phyloP scores from a whole-genome alignment of 2,113 vertebrate genomes.

The Tonatia bakeri region DNA sequence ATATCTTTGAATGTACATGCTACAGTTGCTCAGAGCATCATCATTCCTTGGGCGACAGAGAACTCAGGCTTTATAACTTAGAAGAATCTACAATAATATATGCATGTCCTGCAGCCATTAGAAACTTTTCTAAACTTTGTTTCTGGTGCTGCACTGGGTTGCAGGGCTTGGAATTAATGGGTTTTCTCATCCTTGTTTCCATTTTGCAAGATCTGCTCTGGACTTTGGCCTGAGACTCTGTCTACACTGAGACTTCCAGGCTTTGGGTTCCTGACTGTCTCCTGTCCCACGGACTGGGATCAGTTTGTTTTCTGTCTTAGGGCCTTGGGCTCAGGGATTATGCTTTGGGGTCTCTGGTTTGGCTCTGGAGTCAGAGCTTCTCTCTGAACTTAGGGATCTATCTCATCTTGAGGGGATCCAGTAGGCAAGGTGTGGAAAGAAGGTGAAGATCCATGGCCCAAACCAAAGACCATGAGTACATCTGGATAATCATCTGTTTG shows the following conservation, averaged over 20 bases:
- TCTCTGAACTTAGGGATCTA: not conserved
- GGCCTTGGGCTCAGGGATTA: not conserved
- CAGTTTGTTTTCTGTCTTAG: not conserved
- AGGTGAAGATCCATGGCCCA: not conserved
- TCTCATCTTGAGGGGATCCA: not conserved
- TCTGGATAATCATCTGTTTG: not conserved
- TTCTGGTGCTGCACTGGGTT: not conserved
- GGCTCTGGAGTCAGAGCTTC: not conserved
- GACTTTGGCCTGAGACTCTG: not conserved
- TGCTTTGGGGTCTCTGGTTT: not conserved
- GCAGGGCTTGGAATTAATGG: not conserved
- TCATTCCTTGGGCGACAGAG: not conserved
- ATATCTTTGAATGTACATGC: not conserved
- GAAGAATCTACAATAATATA: not conserved
- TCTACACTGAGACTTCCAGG: not conserved
- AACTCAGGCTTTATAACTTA: not conserved
- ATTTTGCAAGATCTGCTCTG: not conserved
- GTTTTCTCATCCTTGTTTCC: not conserved
- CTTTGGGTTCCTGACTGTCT: not conserved
- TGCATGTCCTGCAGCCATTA: not conserved
- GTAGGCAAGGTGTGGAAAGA: not conserved
- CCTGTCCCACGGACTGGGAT: not conserved
- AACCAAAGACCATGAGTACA: not conserved
- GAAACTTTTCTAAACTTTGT: not conserved
- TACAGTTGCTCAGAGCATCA: not conserved